Conservation (phyloP, 2,888 invertebrate genomes). For the Chrysolina americana region DNA sequence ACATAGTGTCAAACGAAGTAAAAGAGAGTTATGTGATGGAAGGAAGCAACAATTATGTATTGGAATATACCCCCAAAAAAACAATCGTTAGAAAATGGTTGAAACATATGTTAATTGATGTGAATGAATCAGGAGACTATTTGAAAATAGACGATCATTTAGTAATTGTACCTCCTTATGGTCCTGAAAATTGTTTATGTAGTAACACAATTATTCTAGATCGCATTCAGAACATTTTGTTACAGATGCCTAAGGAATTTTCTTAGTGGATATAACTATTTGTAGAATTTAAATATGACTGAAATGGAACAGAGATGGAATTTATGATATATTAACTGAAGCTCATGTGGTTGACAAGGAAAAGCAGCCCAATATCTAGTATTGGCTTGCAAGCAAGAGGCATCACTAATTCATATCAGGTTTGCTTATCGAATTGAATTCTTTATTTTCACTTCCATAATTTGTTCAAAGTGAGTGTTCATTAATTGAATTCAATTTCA, state of each 20-base stretch:
- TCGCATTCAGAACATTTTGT: conserved; percentile 64
- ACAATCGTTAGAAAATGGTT: conserved; percentile 64
- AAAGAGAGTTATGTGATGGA: conserved; percentile 50
- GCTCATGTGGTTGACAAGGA: no score
- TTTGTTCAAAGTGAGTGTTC: no score
- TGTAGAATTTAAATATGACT: no score
- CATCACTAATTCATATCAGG: no score
- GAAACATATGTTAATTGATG: conserved; percentile 63
- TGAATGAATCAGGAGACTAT: conserved; percentile 62
- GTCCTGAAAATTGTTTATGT: conserved; percentile 64
- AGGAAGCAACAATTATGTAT: conserved; percentile 18
- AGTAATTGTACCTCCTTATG: conserved; percentile 67
- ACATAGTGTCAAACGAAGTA: conserved; percentile 53
- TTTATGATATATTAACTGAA: no score
- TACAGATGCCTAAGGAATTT: conserved; percentile 62
- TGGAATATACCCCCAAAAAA: conserved; percentile 49
- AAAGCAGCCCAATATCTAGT: no score
- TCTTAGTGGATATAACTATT: neutral
- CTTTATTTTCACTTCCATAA: no score
- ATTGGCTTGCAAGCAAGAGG: no score
- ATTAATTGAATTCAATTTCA: no score
- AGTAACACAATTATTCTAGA: conserved; percentile 67
- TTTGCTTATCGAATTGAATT: no score
- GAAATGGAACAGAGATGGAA: no score
- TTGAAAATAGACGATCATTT: conserved; percentile 65